Evolutionary conservation across 2,888 invertebrate species (phyloP), one percentile per base, ranked within the genome.

Genomic region (Apodemia mormo): DNA sequence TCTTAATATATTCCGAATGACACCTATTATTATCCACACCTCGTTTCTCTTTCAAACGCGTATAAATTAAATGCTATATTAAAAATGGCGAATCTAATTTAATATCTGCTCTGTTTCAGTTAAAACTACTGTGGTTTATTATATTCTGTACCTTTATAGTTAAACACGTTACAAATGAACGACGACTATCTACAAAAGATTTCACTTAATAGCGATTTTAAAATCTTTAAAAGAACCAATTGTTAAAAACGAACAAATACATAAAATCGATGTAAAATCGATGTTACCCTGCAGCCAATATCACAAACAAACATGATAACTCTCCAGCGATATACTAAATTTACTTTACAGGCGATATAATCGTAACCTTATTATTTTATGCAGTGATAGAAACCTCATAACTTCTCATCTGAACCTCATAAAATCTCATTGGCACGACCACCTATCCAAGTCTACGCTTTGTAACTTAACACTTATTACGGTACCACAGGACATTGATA

Each of bases 381-480:
- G 77, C 74, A 73, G 73, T 75, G 76, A 79, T 76, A 77, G 76
- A 74, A 76, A 76, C 78, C 79, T 79, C 80, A 82, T 85, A 84
- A 83, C 77, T 85, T 80, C 79, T 80, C 80, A 82, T 83, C 81
- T 76, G 74, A 73, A 75, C 75, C 79, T 79, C 83, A 82, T 85
- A 84, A 85, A 85, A 78, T 77, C 79, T 79, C 77, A 81, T 80
- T 75, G 82, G 79, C 80, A 78, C 81, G 79, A 79, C 80, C 76
- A 75, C 74, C 77, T 77, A 79, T 78, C 76, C 77, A 73, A 74
- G 77, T 76, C 80, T 74, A 73, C 74, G 79, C 77, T 80, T 79
- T 80, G 84, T 81, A 85, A 84, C 81, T 79, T 80, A 80, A 84
- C 83, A 83, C 84, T 85, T 85, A 84, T 84, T 84, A 81, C 80